Base-by-base conservation (phyloP, 1,140 invertebrate species). In the Caerostris extrusa region DNA sequence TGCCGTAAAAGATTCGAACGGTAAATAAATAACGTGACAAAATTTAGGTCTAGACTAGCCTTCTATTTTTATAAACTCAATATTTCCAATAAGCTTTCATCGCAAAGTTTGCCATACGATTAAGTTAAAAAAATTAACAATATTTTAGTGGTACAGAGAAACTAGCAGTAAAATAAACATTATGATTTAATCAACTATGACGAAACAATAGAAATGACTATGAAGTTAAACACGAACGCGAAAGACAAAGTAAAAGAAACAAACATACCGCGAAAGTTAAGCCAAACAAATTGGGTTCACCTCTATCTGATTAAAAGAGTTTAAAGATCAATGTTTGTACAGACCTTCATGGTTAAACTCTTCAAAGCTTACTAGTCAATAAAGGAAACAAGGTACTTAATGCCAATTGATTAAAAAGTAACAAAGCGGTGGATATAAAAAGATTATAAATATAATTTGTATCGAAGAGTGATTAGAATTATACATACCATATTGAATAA, bases 321-420 rank as follows among this genome's bases (percentile, higher is more conserved):
- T 77, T 53, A 34, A 77, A 77, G 71, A 50, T 77, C 71, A 12
- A 77, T 77, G 71, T 77, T 77, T 77, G 34, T 50, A 53, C 50
- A 53, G 10, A 77, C 34, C 2, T 34, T 77, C 8, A 77, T 77
- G 34, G 71, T 50, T 53, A 77, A 77, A 8, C 71, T 34, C 34
- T 53, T 14, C 34, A 14, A 77, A 53, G 34, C 34, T 50, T 12
- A 12, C 34, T 77, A 53, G 5, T 34, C 34, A 34, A 5, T 50
- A 50, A 77, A 34, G 34, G 14, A 77, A 67, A 67, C 14, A 34
- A 34, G 12, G 71, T 50, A 77, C 71, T 7, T 77, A 77, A 77
- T 53, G 50, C 71, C 71, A 77, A 77, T 77, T 77, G 71, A 77
- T 77, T 77, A 14, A 77, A 77, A 77, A 77, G 7, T 50, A 67